phyloP scores from a whole-genome alignment of 1,140 invertebrate species.

The Caerostris darwini region DNA sequence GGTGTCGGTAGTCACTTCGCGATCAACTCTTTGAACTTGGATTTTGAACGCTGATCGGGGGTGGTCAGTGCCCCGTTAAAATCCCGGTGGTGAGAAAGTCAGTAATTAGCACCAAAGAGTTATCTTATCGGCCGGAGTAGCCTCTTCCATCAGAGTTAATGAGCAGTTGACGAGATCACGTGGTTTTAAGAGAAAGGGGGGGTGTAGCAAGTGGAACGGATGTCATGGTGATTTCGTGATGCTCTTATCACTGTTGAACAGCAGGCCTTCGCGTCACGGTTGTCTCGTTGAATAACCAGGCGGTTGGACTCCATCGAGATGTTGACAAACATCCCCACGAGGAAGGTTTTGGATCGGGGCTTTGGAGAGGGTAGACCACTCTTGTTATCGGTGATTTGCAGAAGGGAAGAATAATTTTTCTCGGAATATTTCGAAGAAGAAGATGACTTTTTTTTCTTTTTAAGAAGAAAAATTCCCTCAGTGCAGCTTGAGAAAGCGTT shows the following conservation, averaged over 20 bases:
- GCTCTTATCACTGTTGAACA: constrained; percentile 62
- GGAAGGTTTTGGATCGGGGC: not conserved
- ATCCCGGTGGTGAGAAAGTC: constrained; percentile 50
- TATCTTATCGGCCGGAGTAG: constrained; percentile 63
- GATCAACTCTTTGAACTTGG: constrained; percentile 11
- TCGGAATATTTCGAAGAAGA: not conserved
- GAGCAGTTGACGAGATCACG: constrained; percentile 70
- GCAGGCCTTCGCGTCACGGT: constrained; percentile 37
- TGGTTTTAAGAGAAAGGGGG: constrained; percentile 70
- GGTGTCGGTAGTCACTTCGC: not conserved
- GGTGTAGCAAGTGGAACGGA: not conserved
- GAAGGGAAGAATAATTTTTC: constrained; percentile 66
- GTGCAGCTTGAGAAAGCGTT: not conserved
- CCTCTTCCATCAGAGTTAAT: constrained; percentile 73
- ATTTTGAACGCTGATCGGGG: not conserved
- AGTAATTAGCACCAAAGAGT: constrained; percentile 63
- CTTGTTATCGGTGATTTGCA: constrained; percentile 70
- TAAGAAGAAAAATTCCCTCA: not conserved
- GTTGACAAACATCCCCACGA: constrained; percentile 72
- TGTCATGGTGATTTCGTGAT: constrained; percentile 66
- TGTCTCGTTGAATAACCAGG: constrained; percentile 53
- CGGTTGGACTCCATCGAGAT: constrained; percentile 48
- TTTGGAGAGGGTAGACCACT: constrained; percentile 13
- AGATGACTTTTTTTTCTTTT: not conserved
- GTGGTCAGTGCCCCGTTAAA: constrained; percentile 33